Conservation (phyloP, 2,888 invertebrate genomes). For the Leptopilina myrica region DNA sequence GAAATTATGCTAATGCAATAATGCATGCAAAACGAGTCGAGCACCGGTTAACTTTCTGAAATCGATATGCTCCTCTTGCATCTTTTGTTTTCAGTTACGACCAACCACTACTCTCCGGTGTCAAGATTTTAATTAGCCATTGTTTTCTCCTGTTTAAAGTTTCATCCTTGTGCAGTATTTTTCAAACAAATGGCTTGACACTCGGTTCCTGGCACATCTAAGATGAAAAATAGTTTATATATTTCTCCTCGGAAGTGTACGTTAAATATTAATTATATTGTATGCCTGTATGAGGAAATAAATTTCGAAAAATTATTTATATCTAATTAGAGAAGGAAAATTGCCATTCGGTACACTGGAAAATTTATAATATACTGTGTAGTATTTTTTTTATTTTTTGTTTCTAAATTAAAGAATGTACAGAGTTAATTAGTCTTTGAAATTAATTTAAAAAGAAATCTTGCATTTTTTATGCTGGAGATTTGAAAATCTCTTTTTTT, state of each 20-base stretch:
- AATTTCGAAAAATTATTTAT: neutral
- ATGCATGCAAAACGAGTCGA: slow-evolving; percentile 63
- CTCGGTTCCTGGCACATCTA: neutral
- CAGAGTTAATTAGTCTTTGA: too few species aligned
- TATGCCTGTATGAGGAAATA: neutral
- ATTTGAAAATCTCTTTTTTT: neutral
- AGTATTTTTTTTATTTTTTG: too few species aligned
- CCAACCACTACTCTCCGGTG: slow-evolving; percentile 13
- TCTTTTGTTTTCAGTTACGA: slow-evolving; percentile 35
- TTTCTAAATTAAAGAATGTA: too few species aligned
- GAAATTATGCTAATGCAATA: slow-evolving; percentile 70
- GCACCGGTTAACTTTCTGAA: slow-evolving; percentile 59
- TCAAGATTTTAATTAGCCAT: slow-evolving; percentile 24
- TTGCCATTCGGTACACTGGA: too few species aligned
- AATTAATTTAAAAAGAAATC: too few species aligned
- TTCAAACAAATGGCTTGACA: neutral
- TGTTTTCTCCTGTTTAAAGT: slow-evolving; percentile 25
- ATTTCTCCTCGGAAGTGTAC: neutral
- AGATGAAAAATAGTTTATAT: slow-evolving; percentile 7
- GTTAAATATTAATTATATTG: neutral
- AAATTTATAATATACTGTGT: too few species aligned
- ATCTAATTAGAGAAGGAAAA: neutral
- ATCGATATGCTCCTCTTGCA: slow-evolving; percentile 59
- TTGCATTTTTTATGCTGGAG: too few species aligned
- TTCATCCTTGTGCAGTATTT: slow-evolving; percentile 4